Evolutionary conservation across 1,140 invertebrate genomes (phyloP), one percentile per base, ranked within the genome.

Genomic region (Anastrepha obliqua): DNA sequence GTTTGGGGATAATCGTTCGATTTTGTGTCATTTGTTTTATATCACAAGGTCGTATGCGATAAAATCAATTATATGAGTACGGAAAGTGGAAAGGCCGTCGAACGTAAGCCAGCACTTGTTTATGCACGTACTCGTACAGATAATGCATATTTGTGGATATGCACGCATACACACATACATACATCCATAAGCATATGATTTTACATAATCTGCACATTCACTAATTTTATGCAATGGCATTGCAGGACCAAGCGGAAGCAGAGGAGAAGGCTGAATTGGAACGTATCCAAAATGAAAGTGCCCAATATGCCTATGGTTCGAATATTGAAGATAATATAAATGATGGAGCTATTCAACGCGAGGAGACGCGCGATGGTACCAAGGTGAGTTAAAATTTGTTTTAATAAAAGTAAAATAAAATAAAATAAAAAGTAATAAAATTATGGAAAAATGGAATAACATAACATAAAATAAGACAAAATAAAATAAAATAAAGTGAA

Each of bases 251-350:
- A 20, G 87, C 88, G 0, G 90, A 90, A 29, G 87, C 86, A 15
- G 2, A 11, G 39, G 87, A 90, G 3, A 89, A 89, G 20, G 89
- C 89, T 59, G 89, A 86, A 74, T 0, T 89, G 3, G 90, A 93
- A 87, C 59, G 44, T 6, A 59, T 87, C 17, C 92, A 92, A 85
- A 92, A 93, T 29, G 88, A 91, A 87, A 90, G 44, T 58, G 93
- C 93, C 0, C 92, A 94, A 58, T 95, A 95, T 87, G 3, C 89
- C 2, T 95, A 95, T 89, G 89, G 91, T 7, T 91, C 94, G 4
- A 89, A 93, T 1, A 90, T 95, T 13, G 89, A 94, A 3, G 95
- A 95, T 89, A 88, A 93, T 3, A 95, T 95, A 86, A 94, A 93
- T 88, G 95, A 95, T 88, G 91, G 92, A 11, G 89, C 90, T 8